Evolutionary conservation across 2,888 invertebrate genomes (phyloP).

Genomic region (Drosophila buzzatii): DNA sequence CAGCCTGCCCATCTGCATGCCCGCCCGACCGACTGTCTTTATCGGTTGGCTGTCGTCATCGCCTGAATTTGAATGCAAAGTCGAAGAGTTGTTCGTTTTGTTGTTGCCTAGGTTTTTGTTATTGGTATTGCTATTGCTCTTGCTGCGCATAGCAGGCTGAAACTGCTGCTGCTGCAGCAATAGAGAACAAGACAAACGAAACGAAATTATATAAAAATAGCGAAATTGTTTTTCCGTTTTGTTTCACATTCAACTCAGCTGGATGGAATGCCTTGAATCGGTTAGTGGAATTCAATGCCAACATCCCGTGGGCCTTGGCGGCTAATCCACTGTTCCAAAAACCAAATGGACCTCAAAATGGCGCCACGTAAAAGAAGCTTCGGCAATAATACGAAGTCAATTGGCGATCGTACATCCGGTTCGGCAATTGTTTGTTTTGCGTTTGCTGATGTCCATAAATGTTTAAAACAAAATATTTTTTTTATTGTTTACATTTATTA

Average conservation of each 20-base stretch:
- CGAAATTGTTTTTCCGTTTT: constrained; percentile 55
- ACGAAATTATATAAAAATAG: constrained; percentile 50
- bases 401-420: constrained; percentile 44
- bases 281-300: constrained; percentile 2
- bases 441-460: neutral
- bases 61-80: constrained; percentile 68
- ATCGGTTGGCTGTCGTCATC: constrained; percentile 70
- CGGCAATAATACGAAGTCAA: constrained; percentile 32
- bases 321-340: constrained; percentile 12
- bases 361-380: constrained; percentile 26
- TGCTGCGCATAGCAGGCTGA: constrained; percentile 14
- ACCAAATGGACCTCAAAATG: constrained; percentile 49
- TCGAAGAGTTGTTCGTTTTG: constrained; percentile 36
- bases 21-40: constrained; percentile 14
- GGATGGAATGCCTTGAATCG: neutral
- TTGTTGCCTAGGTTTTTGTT: constrained; percentile 22
- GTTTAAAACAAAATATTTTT: neutral
- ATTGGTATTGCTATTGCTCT: constrained; percentile 28
- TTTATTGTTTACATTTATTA: neutral
- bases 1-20: constrained; percentile 2
- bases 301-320: constrained; percentile 10
- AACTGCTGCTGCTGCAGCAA: constrained; percentile 31
- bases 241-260: constrained; percentile 22
- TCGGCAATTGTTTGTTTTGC: neutral
- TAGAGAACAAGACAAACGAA: constrained; percentile 19